Evolutionary conservation across 1,140 invertebrate species (phyloP).

Genomic region (Lordiphosa collinella): DNA sequence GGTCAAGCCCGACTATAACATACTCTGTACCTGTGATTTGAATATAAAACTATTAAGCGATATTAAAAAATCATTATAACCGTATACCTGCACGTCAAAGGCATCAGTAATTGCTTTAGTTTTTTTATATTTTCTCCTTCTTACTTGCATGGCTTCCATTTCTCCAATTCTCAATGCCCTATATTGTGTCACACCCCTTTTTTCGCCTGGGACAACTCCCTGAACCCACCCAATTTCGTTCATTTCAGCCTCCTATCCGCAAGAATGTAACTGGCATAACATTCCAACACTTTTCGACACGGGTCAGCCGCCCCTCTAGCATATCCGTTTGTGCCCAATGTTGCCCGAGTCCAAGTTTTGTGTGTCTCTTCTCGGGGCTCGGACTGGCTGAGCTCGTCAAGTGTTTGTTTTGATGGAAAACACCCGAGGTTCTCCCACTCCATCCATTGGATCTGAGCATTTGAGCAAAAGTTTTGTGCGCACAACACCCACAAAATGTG

Average conservation of each 20-base stretch:
- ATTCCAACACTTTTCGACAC: not conserved
- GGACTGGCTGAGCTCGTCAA: conserved; percentile 33
- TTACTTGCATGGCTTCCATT: no score
- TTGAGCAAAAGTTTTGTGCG: conserved; percentile 29
- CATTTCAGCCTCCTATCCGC: not conserved
- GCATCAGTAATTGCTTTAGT: no score
- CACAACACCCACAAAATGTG: conserved; percentile 43
- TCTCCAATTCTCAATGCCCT: no score
- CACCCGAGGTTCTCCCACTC: conserved; percentile 4
- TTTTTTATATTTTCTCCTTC: no score
- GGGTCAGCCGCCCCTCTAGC: not conserved
- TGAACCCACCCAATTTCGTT: no score
- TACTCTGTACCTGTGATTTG: no score
- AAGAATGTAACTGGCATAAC: not conserved
- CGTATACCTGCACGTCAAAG: no score
- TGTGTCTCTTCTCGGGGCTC: not conserved
- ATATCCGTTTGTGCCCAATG: not conserved
- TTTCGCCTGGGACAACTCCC: no score
- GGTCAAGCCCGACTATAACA: no score
- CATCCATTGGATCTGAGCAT: not conserved
- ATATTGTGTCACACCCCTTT: no score
- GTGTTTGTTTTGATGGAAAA: conserved; percentile 62
- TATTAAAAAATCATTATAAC: no score
- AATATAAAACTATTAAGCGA: no score
- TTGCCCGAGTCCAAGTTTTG: not conserved